These are phyloP conservation scores for Caenorhabditis inopinata DNA, from an alignment of 1,140 invertebrate species.

Conservation along the genomic window DNA sequence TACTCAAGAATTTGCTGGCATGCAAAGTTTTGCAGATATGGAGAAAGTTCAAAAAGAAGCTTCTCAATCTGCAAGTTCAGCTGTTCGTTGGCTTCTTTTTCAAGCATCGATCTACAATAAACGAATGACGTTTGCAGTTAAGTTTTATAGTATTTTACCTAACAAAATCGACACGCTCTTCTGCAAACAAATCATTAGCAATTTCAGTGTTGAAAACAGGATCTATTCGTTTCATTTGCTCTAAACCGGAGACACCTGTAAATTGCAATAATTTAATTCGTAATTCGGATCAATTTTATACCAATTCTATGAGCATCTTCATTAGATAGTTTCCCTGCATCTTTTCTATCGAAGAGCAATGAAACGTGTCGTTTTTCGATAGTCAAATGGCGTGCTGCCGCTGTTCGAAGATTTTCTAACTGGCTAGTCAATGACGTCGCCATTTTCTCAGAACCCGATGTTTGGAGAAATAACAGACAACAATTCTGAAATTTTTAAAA, in stretches of 20 bases:
- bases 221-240: slow-evolving; percentile 24
- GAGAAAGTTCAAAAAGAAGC: slow-evolving; percentile 43
- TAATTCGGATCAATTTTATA: not conserved
- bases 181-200: not conserved
- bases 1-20: slow-evolving; percentile 49
- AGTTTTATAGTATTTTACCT: not conserved
- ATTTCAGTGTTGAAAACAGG: not conserved
- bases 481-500: not conserved
- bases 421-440: slow-evolving; percentile 38
- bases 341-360: slow-evolving; percentile 40
- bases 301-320: slow-evolving; percentile 49
- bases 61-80: slow-evolving; percentile 38
- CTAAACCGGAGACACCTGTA: slow-evolving; percentile 5
- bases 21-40: slow-evolving; percentile 49
- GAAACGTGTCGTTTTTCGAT: slow-evolving; percentile 41
- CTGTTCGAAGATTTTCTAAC: slow-evolving; percentile 37
- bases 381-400: slow-evolving; percentile 32
- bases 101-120: not conserved
- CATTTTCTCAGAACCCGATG: not conserved
- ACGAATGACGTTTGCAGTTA: not conserved
- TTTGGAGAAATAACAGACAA: slow-evolving; percentile 33
- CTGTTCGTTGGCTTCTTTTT: slow-evolving; percentile 34
- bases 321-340: slow-evolving; percentile 42
- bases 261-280: no score
- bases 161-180: not conserved